These are phyloP conservation scores for Ophraella communa DNA, from an alignment of 2,888 invertebrate genomes.

Conservation along the genomic window DNA sequence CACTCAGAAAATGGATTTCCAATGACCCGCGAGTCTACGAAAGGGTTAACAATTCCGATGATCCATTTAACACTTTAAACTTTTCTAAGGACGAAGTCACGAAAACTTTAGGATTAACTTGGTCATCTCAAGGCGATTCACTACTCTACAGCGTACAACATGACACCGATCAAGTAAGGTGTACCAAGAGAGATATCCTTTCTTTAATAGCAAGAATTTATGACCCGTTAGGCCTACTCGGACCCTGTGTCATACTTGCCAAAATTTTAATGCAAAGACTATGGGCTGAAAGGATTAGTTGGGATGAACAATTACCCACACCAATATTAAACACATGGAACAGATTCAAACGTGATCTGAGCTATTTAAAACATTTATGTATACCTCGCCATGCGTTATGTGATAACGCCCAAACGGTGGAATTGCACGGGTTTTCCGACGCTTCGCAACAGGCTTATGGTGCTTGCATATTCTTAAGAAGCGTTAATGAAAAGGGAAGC, in stretches of 20 bases:
- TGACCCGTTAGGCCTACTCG: neutral
- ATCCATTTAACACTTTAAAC: neutral
- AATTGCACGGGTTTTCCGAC: neutral
- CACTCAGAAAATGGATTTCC: neutral
- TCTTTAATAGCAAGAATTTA: neutral
- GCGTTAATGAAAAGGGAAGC: neutral
- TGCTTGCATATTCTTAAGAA: neutral
- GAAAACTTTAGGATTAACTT: neutral
- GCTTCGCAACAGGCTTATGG: neutral
- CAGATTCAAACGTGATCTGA: neutral
- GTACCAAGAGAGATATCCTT: neutral
- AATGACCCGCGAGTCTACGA: neutral
- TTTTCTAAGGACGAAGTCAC: neutral
- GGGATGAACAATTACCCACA: neutral
- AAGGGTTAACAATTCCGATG: too few species aligned
- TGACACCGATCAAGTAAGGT: neutral
- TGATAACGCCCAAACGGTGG: neutral
- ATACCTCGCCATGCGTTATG: neutral
- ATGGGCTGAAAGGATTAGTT: neutral
- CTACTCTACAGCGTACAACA: neutral
- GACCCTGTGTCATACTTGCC: neutral
- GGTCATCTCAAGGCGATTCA: neutral
- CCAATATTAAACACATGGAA: neutral
- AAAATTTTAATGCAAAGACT: neutral
- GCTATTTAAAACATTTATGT: neutral